Conservation (phyloP, 2,113 vertebrate genomes). For the Embiotoca jacksoni region DNA sequence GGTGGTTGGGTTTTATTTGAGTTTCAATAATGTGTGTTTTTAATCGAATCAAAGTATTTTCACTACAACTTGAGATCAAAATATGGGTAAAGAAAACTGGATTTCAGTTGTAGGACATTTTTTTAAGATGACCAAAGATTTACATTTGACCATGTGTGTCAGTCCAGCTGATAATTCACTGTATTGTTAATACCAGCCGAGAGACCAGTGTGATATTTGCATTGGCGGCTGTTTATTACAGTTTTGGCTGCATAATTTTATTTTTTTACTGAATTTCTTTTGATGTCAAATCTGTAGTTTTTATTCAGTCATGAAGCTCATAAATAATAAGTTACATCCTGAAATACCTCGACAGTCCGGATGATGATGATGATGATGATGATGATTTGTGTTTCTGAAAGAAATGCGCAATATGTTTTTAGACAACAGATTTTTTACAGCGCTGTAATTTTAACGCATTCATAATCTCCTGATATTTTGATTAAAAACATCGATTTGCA, state of each 20-base stretch:
- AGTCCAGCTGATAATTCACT: background rate
- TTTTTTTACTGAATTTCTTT: too few species aligned
- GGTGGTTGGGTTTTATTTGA: background rate
- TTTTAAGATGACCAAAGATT: constrained; percentile 7
- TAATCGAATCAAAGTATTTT: background rate
- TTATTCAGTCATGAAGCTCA: background rate
- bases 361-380: background rate
- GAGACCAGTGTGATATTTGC: background rate
- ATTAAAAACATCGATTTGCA: constrained; percentile 15
- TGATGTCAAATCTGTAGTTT: background rate
- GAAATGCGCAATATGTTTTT: background rate
- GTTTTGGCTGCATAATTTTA: background rate
- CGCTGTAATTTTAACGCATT: constrained; percentile 13
- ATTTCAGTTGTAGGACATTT: background rate
- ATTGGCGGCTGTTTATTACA: too few species aligned
- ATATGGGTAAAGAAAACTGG: background rate
- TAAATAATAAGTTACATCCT: background rate
- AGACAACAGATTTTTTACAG: background rate
- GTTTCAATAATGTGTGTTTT: background rate
- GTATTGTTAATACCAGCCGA: background rate
- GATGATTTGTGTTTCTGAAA: background rate
- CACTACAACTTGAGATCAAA: background rate
- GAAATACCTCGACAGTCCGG: constrained; percentile 26
- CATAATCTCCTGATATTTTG: background rate
- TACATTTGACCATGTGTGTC: background rate